Percentiles rank a stretch among this genome's conserved stretches.
phyloP scores from a whole-genome alignment of 1,140 invertebrate species.

The Drosophila eugracilis region DNA sequence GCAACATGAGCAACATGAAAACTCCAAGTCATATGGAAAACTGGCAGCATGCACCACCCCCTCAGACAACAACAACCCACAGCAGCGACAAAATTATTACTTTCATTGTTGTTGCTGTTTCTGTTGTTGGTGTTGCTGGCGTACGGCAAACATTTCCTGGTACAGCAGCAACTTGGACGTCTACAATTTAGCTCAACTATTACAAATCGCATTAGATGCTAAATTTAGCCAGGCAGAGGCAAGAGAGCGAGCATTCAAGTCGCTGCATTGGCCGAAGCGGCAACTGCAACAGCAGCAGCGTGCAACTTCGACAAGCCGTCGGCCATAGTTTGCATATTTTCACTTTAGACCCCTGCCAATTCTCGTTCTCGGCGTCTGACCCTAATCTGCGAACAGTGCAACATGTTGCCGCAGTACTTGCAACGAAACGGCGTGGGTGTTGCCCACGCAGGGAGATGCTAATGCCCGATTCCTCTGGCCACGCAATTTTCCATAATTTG shows the following conservation, averaged over 20 bases:
- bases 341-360: slow-evolving; percentile 44
- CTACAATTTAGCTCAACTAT: slow-evolving; percentile 79
- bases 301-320: slow-evolving; percentile 43
- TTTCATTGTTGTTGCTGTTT: slow-evolving; percentile 58
- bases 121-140: slow-evolving; percentile 28
- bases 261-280: slow-evolving; percentile 9
- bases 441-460: slow-evolving; percentile 36
- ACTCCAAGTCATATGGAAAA: slow-evolving; percentile 65
- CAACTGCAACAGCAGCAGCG: slow-evolving; percentile 1
- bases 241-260: slow-evolving; percentile 19
- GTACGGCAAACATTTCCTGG: slow-evolving; percentile 73
- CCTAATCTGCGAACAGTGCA: slow-evolving; percentile 63
- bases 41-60: slow-evolving; percentile 38
- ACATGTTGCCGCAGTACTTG: slow-evolving; percentile 60
- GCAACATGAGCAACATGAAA: slow-evolving; percentile 62
- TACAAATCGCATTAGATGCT: slow-evolving; percentile 81
- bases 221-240: slow-evolving; percentile 63
- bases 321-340: slow-evolving; percentile 53
- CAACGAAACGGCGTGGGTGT: slow-evolving; percentile 28
- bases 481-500: slow-evolving; percentile 69
- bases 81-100: slow-evolving; percentile 73
- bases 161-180: slow-evolving; percentile 58
- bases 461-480: slow-evolving; percentile 46
- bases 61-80: slow-evolving; percentile 39
- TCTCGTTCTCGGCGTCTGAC: slow-evolving; percentile 37